phyloP scores from a whole-genome alignment of 2,113 vertebrate genomes.

The Prionailurus bengalensis region DNA sequence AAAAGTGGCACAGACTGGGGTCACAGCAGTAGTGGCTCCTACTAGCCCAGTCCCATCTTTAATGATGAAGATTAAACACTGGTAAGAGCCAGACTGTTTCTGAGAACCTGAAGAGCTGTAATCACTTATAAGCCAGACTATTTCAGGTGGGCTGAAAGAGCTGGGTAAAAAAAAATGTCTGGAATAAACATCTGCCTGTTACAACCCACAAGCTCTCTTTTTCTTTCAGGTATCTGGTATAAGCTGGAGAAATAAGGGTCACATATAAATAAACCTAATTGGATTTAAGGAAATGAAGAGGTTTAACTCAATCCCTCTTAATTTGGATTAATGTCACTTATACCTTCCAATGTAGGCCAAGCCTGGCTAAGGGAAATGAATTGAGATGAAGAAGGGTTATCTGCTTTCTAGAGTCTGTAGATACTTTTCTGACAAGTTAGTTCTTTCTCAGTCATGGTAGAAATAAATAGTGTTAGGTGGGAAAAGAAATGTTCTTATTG shows the following conservation, averaged over 20 bases:
- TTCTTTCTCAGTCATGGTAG: not conserved
- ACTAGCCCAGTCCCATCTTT: no score
- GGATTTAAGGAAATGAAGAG: slow-evolving; percentile 36
- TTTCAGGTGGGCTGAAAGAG: not conserved
- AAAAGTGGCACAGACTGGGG: not conserved
- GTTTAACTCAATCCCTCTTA: slow-evolving; percentile 27
- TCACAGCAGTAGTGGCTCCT: not conserved
- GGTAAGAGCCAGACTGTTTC: not conserved
- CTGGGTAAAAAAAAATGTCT: not conserved
- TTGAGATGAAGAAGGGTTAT: slow-evolving; percentile 23
- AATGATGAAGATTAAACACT: not conserved
- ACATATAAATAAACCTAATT: slow-evolving; percentile 55
- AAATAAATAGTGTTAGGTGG: not conserved
- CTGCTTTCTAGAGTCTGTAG: slow-evolving; percentile 4
- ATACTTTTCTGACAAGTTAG: not conserved
- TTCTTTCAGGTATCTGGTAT: not conserved
- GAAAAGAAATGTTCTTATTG: not conserved
- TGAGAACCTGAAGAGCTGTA: not conserved
- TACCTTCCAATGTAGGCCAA: not conserved
- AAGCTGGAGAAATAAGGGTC: slow-evolving; percentile 28
- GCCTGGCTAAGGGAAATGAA: not conserved
- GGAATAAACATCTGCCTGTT: not conserved
- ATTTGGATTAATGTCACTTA: slow-evolving; percentile 48
- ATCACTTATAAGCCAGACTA: not conserved
- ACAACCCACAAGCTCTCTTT: not conserved